Base-by-base conservation (phyloP, 1,140 invertebrate genomes). In the Antheraea mylitta region DNA sequence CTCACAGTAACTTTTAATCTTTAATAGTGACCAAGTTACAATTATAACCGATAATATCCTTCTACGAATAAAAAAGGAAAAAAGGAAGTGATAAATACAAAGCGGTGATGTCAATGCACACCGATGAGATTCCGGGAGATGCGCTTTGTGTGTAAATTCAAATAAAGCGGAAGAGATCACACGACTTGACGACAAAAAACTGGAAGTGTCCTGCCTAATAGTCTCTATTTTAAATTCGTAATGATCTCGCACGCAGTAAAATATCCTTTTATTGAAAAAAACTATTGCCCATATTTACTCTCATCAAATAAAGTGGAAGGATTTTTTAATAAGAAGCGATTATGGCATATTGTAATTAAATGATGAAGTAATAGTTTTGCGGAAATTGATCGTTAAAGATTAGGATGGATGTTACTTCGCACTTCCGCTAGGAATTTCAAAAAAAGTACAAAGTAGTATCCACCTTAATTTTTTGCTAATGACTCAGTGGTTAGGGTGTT, bases 61-160 rank as follows among this genome's bases (percentile, higher is more conserved):
- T 85, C 85, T 74, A 60, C 72, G 81, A 86, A 90, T 83, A 87
- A 85, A 88, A 82, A 58, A 82, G 72, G 77, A 78, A 71, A 80
- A 79, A 70, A 88, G 88, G 88, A 90, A 90, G 82, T 71, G 70
- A 85, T 90, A 88, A 89, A 90, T 90, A 85, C 79, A 71, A 71
- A 74, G 79, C 86, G 81, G 83, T 83, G 82, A 82, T 84, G 80
- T 74, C 80, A 76, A 38, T 61, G 60, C 45, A 68, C 67, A 66
- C 72, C 80, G 75, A 75, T 77, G 78, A 71, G 78, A 79, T 87
- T 90, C 87, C 81, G 75, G 85, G 87, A 88, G 85, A 76, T 83
- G 73, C 68, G 78, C 86, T 89, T 83, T 87, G 82, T 86, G 65
- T 76, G 75, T 68, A 53, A 13, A 53, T 79, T 77, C 68, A 59